Percentiles rank a stretch among this genome's conserved stretches.
Evolutionary conservation across 2,797 vertebrate species (phyloP).

Genomic region (Leptatherina wallacei): DNA sequence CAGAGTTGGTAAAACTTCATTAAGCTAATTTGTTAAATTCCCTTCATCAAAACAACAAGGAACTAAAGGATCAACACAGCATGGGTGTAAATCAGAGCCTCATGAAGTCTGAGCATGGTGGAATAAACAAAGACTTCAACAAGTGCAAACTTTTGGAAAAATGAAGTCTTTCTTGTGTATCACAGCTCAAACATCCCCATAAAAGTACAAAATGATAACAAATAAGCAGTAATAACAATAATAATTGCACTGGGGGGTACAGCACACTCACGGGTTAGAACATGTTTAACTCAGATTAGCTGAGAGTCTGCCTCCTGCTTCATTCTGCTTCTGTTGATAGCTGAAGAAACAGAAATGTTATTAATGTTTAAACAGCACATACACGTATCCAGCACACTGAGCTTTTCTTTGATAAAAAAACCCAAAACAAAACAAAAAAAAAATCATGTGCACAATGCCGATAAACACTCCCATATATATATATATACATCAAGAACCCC

Average conservation of each 20-base stretch:
- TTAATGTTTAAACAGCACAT: slow-evolving; percentile 43
- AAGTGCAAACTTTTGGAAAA: slow-evolving; percentile 6
- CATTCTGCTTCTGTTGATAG: slow-evolving; percentile 22
- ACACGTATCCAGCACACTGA: not conserved
- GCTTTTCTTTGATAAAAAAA: slow-evolving; percentile 18
- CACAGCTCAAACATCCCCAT: not conserved
- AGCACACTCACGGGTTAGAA: not conserved
- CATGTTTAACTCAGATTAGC: slow-evolving; percentile 23
- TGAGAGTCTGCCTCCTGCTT: slow-evolving; percentile 7
- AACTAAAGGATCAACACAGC: not conserved
- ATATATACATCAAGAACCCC: not conserved
- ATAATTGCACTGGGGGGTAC: not conserved
- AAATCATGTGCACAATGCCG: not conserved
- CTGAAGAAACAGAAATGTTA: slow-evolving; percentile 23
- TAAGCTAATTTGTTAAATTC: not conserved
- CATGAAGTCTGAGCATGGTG: not conserved
- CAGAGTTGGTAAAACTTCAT: not conserved
- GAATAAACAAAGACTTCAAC: not conserved
- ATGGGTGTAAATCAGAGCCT: not conserved
- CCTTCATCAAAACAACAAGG: not conserved
- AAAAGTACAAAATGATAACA: not conserved
- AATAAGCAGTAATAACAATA: slow-evolving; percentile 14
- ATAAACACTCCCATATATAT: slow-evolving; percentile 10
- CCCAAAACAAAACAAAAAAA: not conserved
- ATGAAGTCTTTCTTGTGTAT: slow-evolving; percentile 6